Evolutionary conservation across 2,113 vertebrate species (phyloP).

Genomic region (Petrocephalus zakoni): DNA sequence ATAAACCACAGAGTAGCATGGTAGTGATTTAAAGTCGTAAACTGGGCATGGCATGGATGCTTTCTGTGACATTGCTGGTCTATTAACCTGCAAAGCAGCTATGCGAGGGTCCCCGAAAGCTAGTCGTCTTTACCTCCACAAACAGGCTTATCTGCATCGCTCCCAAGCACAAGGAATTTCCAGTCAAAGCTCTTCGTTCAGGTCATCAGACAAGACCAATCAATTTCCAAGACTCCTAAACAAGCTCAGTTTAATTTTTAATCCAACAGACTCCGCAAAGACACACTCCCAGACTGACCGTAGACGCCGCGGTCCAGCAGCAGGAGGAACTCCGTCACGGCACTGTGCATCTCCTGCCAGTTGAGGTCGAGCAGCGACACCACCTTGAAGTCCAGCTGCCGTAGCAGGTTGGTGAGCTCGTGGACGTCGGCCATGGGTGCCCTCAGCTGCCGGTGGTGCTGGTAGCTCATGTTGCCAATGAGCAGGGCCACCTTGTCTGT

Average conservation of each 20-base stretch:
- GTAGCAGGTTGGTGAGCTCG: constrained; percentile 65
- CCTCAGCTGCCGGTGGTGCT: constrained; percentile 64
- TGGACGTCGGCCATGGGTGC: constrained; percentile 77
- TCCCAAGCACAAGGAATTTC: neutral
- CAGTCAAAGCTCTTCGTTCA: neutral
- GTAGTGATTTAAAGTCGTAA: neutral
- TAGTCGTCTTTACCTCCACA: neutral
- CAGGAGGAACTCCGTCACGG: constrained; percentile 72
- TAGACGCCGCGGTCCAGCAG: constrained; percentile 78
- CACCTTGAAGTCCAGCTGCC: constrained; percentile 80
- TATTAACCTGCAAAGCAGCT: neutral
- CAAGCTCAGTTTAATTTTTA: neutral
- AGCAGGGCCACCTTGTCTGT: constrained; percentile 82
- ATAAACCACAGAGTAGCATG: neutral
- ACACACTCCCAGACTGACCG: constrained; percentile 44
- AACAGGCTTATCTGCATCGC: neutral
- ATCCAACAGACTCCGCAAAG: neutral
- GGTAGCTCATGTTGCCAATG: constrained; percentile 80
- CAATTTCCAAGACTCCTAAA: neutral
- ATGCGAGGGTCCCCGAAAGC: too few species aligned
- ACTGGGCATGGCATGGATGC: neutral
- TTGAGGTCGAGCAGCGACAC: constrained; percentile 76
- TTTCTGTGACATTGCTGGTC: neutral
- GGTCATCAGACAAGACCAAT: neutral
- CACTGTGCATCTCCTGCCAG: constrained; percentile 77